Percentiles rank a stretch among this genome's conserved stretches.
Conservation (phyloP, 1,140 invertebrate genomes). For the Metaphire vulgaris region DNA sequence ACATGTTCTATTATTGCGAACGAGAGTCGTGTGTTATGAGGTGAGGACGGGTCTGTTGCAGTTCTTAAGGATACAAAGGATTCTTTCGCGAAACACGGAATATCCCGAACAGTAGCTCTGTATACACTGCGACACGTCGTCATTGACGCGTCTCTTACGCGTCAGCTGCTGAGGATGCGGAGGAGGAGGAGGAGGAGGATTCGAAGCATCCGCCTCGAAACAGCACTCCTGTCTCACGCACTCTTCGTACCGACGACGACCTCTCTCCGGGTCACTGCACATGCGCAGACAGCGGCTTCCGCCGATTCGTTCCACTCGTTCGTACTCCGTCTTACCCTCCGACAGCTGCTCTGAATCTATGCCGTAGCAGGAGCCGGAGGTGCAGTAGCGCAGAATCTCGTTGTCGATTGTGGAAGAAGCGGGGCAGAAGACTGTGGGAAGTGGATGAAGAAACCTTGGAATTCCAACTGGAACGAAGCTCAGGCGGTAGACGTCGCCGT, state of each 20-base stretch:
- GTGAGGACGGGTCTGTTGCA: constrained; percentile 6
- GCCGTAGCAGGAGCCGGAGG: not conserved
- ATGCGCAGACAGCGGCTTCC: not conserved
- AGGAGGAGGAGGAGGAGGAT: not conserved
- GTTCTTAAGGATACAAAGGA: constrained; percentile 15
- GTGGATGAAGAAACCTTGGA: not conserved
- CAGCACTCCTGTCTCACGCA: not conserved
- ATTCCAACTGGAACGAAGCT: not conserved
- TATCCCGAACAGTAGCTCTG: constrained; percentile 22
- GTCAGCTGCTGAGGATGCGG: not conserved
- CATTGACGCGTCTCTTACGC: constrained; percentile 15
- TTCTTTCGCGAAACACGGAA: not conserved
- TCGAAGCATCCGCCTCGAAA: not conserved
- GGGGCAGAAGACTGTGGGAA: not conserved
- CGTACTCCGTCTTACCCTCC: not conserved
- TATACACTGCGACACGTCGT: constrained; percentile 24
- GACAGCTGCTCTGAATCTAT: not conserved
- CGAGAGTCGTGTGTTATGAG: no score
- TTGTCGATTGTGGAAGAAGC: not conserved
- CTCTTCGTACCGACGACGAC: not conserved
- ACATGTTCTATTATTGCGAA: no score
- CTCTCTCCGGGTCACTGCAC: not conserved
- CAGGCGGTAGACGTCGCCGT: not conserved
- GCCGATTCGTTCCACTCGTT: not conserved
- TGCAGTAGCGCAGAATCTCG: not conserved